These are phyloP conservation scores for Drosophila trichaetosa DNA, from an alignment of 2,888 invertebrate genomes.

Conservation along the genomic window DNA sequence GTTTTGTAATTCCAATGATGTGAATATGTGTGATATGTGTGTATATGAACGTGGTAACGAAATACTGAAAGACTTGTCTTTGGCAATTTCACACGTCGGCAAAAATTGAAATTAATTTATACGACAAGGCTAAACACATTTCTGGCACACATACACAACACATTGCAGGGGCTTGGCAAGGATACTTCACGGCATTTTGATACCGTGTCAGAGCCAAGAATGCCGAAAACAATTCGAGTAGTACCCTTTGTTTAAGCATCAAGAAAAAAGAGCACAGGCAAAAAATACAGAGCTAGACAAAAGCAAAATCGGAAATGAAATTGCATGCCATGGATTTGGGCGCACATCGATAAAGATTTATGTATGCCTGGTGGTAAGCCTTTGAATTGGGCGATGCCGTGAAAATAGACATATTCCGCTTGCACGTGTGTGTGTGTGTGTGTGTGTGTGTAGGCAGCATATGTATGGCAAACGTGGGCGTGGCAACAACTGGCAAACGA, in stretches of 20 bases:
- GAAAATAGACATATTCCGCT: conserved; percentile 58
- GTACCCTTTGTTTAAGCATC: conserved; percentile 52
- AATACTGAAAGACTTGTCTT: conserved; percentile 37
- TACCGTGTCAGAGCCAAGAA: conserved; percentile 68
- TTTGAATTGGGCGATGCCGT: conserved; percentile 50
- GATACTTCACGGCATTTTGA: conserved; percentile 29
- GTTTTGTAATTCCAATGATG: not conserved
- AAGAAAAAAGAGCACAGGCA: conserved; percentile 6
- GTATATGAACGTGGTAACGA: not conserved
- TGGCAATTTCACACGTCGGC: conserved; percentile 70
- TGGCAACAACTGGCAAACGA: conserved; percentile 25
- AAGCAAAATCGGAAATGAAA: conserved; percentile 66
- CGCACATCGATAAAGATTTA: conserved; percentile 76
- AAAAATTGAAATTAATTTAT: conserved; percentile 74
- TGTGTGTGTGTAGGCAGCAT: conserved; percentile 6
- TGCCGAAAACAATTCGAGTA: conserved; percentile 55
- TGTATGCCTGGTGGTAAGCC: conserved; percentile 50
- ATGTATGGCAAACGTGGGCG: conserved; percentile 8
- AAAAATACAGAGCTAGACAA: conserved; percentile 45
- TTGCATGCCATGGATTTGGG: conserved; percentile 65
- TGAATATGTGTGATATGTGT: not conserved
- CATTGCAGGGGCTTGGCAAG: conserved; percentile 13
- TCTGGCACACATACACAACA: conserved; percentile 35
- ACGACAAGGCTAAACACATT: conserved; percentile 62
- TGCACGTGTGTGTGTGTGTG: conserved; percentile 2